These are phyloP conservation scores for Lepus townsendii DNA, from an alignment of 2,797 vertebrate species.

Conservation along the genomic window DNA sequence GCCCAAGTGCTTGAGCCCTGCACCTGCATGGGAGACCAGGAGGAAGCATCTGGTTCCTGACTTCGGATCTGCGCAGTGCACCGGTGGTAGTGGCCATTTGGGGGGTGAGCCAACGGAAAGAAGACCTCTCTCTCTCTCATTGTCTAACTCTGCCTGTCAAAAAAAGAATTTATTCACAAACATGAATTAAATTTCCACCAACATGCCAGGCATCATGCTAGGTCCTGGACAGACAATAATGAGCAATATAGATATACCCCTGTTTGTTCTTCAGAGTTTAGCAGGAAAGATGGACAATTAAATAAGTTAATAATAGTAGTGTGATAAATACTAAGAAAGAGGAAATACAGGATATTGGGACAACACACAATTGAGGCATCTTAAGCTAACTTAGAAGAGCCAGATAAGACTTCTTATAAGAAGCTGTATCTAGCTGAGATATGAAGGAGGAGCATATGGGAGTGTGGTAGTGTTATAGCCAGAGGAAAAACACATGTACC, in stretches of 20 bases:
- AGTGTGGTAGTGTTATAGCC: not conserved
- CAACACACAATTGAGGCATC: not conserved
- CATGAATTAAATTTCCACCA: not conserved
- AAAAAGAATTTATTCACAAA: not conserved
- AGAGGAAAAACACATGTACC: constrained; percentile 42
- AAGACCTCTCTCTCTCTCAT: too few relatives aligned
- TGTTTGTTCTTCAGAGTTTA: not conserved
- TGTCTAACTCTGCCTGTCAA: too few relatives aligned
- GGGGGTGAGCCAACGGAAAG: too few relatives aligned
- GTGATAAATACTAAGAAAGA: not conserved
- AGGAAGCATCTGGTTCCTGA: too few relatives aligned
- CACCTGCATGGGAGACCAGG: too few relatives aligned
- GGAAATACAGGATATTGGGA: not conserved
- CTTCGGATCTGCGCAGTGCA: too few relatives aligned
- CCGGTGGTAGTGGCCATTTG: too few relatives aligned
- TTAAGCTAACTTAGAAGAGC: not conserved
- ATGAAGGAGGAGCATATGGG: accelerated
- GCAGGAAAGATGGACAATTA: constrained; percentile 23
- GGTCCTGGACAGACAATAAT: not conserved
- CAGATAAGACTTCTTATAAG: not conserved
- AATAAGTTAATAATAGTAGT: not conserved
- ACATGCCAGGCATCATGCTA: not conserved
- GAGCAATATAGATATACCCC: not conserved
- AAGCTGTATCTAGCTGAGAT: not conserved
- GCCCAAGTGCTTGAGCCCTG: too few relatives aligned